These are phyloP conservation scores for Coreius guichenoti DNA, from an alignment of 2,797 vertebrate genomes.

Conservation along the genomic window DNA sequence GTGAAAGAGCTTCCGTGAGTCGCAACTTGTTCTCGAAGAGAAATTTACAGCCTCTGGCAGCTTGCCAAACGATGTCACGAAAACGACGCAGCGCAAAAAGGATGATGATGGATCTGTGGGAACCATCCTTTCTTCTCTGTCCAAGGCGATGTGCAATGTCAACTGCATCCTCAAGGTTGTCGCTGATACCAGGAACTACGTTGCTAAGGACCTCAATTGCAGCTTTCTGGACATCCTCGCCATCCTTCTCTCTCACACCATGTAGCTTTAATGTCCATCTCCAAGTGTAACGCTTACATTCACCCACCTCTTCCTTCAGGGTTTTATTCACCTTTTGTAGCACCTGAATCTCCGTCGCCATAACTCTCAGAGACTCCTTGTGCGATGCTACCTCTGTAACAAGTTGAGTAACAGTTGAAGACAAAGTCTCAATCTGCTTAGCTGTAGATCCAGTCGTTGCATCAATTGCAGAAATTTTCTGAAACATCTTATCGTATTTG, in stretches of 20 bases:
- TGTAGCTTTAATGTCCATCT: slow-evolving; percentile 21
- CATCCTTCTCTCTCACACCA: slow-evolving; percentile 22
- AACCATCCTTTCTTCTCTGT: neutral
- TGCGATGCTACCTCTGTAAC: too few relatives aligned
- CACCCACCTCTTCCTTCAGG: neutral
- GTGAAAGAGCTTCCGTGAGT: neutral
- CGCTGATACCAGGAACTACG: neutral
- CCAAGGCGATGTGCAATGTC: slow-evolving; percentile 12
- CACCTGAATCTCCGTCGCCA: too few relatives aligned
- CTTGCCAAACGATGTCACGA: neutral
- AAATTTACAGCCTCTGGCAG: neutral
- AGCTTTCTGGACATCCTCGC: neutral
- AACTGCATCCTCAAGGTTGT: slow-evolving; percentile 10
- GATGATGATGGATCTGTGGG: slow-evolving; percentile 10
- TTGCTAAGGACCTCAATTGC: slow-evolving; percentile 22
- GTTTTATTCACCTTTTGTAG: neutral
- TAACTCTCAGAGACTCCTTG: too few relatives aligned
- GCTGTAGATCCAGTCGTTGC: neutral
- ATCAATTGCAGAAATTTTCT: neutral
- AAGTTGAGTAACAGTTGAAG: neutral
- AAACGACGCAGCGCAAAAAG: neutral
- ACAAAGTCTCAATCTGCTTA: slow-evolving; percentile 4
- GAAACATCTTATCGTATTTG: neutral
- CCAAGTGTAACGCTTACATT: neutral
- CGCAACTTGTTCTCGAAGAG: neutral